Evolutionary conservation across 2,797 vertebrate species (phyloP).

Genomic region (Nyctalus aviator): DNA sequence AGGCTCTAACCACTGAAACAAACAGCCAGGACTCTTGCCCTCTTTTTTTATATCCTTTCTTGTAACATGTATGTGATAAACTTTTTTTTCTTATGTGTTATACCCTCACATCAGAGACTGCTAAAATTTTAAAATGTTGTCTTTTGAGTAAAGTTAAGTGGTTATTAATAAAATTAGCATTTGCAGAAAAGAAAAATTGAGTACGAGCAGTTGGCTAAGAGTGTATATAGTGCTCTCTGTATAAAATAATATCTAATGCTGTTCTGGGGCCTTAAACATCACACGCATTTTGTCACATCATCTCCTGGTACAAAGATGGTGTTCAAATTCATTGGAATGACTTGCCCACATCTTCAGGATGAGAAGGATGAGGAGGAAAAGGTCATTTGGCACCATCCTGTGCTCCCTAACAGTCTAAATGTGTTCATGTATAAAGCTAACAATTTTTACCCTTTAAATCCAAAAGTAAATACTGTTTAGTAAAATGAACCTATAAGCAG

Average conservation of each 20-base stretch:
- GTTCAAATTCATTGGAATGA: neutral
- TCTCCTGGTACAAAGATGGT: neutral
- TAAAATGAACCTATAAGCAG: neutral
- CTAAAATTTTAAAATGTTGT: neutral
- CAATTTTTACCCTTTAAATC: neutral
- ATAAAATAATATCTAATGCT: neutral
- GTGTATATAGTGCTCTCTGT: accelerated
- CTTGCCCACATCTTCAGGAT: neutral
- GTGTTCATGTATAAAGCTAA: neutral
- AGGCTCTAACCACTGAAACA: neutral
- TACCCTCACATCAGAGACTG: neutral
- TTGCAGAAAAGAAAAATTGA: neutral
- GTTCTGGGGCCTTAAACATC: neutral
- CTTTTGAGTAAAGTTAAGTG: neutral
- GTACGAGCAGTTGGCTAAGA: neutral
- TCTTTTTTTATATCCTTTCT: neutral
- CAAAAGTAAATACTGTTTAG: neutral
- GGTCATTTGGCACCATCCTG: accelerated
- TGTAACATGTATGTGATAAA: neutral
- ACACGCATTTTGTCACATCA: neutral
- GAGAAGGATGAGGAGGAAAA: neutral
- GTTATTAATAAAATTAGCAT: neutral
- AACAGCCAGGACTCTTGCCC: neutral
- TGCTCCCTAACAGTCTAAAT: neutral
- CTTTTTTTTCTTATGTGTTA: neutral